Percentiles rank a stretch among this genome's conserved stretches.
Conservation (phyloP, 2,113 vertebrate genomes). For the Gambusia holbrooki region DNA sequence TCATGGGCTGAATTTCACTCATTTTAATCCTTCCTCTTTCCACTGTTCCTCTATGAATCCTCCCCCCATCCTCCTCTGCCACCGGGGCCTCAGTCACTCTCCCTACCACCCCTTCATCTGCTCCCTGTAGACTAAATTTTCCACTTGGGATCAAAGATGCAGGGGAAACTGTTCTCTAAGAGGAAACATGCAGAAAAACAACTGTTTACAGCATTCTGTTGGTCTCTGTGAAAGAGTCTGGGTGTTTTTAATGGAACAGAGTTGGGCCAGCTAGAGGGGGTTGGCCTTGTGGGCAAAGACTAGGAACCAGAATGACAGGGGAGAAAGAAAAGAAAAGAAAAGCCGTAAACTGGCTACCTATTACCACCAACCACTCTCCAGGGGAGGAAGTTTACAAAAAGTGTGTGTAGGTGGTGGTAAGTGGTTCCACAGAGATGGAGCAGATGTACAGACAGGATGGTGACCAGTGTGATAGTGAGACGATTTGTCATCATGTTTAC, state of each 20-base stretch:
- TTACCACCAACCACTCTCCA: conserved; percentile 17
- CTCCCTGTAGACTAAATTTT: conserved; percentile 62
- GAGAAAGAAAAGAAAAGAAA: conserved; percentile 6
- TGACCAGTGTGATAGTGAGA: conserved; percentile 11
- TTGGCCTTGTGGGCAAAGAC: conserved; percentile 35
- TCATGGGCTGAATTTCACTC: conserved; percentile 57
- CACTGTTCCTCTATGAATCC: conserved; percentile 15
- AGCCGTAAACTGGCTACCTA: not conserved
- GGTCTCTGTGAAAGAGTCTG: conserved; percentile 29
- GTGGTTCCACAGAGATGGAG: conserved; percentile 18
- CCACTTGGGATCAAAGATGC: conserved; percentile 72
- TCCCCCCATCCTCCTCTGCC: conserved; percentile 18
- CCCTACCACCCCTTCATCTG: not conserved
- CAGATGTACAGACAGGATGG: conserved; percentile 18
- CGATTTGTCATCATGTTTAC: conserved; percentile 45
- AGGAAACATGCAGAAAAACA: conserved; percentile 52
- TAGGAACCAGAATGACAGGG: conserved; percentile 17
- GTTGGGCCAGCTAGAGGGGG: conserved; percentile 51
- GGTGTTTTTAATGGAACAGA: conserved; percentile 35
- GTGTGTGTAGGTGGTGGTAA: not conserved
- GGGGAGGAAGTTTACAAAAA: conserved; percentile 23
- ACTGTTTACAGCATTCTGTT: conserved; percentile 20
- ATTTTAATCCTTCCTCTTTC: conserved; percentile 59
- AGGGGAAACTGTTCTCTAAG: conserved; percentile 48
- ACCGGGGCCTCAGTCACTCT: not conserved